phyloP scores from a whole-genome alignment of 2,797 vertebrate genomes.

The Myotis daubentonii region DNA sequence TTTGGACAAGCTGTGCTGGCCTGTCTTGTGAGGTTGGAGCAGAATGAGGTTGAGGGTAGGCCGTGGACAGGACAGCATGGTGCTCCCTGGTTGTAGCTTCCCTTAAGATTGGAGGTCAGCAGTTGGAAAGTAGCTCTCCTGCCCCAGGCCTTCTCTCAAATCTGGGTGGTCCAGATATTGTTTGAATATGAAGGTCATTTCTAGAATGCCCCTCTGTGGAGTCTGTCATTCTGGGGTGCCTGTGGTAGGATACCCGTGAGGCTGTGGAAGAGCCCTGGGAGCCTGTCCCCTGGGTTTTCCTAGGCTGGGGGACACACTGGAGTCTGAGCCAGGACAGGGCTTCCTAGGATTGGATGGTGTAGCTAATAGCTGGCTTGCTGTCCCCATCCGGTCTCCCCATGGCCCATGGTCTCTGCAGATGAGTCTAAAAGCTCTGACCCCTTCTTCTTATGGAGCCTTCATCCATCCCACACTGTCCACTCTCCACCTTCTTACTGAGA shows the following conservation, averaged over 20 bases:
- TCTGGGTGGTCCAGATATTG: conserved; percentile 8
- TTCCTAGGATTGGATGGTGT: background rate
- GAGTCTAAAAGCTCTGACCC: background rate
- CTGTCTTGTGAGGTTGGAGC: background rate
- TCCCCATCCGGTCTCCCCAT: background rate
- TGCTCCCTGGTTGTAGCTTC: background rate
- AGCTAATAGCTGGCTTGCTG: background rate
- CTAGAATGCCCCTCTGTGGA: background rate
- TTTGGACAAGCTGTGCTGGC: background rate
- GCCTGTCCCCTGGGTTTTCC: background rate
- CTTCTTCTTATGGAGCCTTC: background rate
- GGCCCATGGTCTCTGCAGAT: background rate
- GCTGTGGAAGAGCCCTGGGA: background rate
- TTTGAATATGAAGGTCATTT: conserved; percentile 45
- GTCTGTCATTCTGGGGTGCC: background rate
- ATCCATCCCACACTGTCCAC: background rate
- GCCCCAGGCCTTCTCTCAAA: background rate
- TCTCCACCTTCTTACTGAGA: background rate
- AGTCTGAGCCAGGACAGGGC: background rate
- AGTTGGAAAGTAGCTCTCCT: background rate
- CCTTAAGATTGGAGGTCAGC: background rate
- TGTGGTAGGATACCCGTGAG: background rate
- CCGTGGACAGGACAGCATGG: background rate
- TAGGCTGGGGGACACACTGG: background rate
- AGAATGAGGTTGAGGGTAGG: conserved; percentile 24